phyloP scores from a whole-genome alignment of 2,113 vertebrate species.

The Leptodactylus fuscus region DNA sequence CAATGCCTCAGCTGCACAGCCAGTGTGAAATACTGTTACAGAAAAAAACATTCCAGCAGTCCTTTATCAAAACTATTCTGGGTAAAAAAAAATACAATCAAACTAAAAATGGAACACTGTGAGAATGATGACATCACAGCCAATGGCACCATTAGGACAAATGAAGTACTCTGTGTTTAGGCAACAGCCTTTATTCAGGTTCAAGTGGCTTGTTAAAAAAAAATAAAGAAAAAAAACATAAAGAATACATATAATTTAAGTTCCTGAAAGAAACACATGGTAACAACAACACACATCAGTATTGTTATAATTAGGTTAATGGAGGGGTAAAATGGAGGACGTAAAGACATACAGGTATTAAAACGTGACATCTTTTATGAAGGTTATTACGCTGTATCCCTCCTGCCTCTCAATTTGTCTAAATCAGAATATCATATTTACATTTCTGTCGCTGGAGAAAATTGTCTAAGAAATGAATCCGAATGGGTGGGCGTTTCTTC shows the following conservation, averaged over 20 bases:
- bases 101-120: conserved; percentile 63
- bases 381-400: conserved; percentile 60
- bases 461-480: conserved; percentile 17
- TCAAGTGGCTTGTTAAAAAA: conserved; percentile 75
- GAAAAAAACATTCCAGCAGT: conserved; percentile 75
- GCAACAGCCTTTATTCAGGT: conserved; percentile 82
- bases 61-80: conserved; percentile 76
- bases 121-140: conserved; percentile 74
- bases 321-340: conserved; percentile 64
- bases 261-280: conserved; percentile 69
- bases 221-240: conserved; percentile 41
- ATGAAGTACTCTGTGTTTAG: conserved; percentile 78
- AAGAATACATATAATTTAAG: conserved; percentile 75
- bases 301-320: conserved; percentile 70
- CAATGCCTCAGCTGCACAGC: conserved; percentile 71
- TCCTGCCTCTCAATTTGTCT: conserved; percentile 68
- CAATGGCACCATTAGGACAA: conserved; percentile 78
- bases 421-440: conserved; percentile 72
- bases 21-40: conserved; percentile 79
- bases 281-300: conserved; percentile 71
- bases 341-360: conserved; percentile 66
- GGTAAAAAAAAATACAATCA: conserved; percentile 77
- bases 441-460: conserved; percentile 71
- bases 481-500: neutral
- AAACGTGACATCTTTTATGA: conserved; percentile 42